Percentiles rank a stretch among this genome's conserved stretches.
Evolutionary conservation across 2,113 vertebrate species (phyloP).

Genomic region (Etia nguti): DNA sequence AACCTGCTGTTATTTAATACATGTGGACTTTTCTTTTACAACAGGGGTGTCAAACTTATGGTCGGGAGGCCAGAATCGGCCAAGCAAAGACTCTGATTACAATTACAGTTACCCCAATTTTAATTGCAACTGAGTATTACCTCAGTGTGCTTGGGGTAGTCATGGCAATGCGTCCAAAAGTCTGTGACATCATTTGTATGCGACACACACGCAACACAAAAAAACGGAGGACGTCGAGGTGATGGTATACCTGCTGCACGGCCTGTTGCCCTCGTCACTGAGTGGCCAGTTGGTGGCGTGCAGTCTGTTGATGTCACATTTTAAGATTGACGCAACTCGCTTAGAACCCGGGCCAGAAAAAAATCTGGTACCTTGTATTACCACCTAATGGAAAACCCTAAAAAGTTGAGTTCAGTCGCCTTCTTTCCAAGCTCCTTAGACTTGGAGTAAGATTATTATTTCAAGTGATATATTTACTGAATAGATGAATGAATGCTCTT

Average conservation of each 20-base stretch:
- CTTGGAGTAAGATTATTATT: neutral
- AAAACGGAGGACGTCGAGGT: neutral
- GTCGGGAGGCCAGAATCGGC: neutral
- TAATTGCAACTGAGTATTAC: neutral
- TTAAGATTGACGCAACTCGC: neutral
- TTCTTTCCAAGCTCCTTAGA: neutral
- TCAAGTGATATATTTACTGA: neutral
- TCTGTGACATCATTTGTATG: neutral
- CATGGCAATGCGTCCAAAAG: neutral
- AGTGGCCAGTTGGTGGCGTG: neutral
- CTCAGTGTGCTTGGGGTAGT: neutral
- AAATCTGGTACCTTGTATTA: neutral
- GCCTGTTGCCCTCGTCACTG: neutral
- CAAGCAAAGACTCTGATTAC: neutral
- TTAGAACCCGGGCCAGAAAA: neutral
- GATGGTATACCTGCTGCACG: accelerated
- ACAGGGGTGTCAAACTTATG: neutral
- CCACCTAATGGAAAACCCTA: neutral
- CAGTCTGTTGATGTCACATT: neutral
- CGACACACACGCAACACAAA: neutral
- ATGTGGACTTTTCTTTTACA: neutral
- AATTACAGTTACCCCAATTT: neutral
- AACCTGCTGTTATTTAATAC: neutral
- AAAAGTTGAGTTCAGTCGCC: neutral
- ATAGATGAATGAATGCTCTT: neutral